Base-by-base conservation (phyloP, 2,797 vertebrate species). In the Tolypeutes matacus region DNA sequence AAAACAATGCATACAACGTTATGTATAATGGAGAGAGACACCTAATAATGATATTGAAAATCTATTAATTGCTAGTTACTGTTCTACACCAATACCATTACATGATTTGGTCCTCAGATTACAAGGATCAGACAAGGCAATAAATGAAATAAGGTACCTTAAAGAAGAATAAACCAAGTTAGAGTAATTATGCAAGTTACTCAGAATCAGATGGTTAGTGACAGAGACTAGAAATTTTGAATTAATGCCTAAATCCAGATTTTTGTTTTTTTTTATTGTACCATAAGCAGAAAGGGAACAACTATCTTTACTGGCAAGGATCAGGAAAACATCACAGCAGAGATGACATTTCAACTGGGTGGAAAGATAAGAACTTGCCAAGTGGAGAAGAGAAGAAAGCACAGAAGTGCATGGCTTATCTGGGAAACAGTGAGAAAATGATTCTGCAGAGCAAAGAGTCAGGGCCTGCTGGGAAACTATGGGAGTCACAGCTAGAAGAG, bases 101-200 rank as follows among this genome's bases (percentile, higher is more conserved):
- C 53, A 18, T 5, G 18, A 56, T 20, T 56, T 53, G 53, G 21
- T 56, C 12, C n/a, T 91, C 5, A 27, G n/a, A 20, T 72, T 60
- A 58, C 14, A 58, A 20, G 36, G 46, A n/a, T 39, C 39, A 39
- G 39, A 39, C 39, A 46, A 75, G 31, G 42, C 25, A 58, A 46
- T 56, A 72, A 82, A 27, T 85, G 49, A 83, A 49, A 12, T 69
- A 34, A 62, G 51, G 4, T 53, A 73, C 4, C 82, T 86, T 87
- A 84, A 91, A 91, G 11, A 46, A 27, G 36, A 81, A 53, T 56
- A 76, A 89, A 51, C 9, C 13, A 78, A 80, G 39, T 39, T 39
- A 39, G 65, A 36, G 18, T 5, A 11, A 65, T 67, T 65, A 88
- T 20, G 20, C 36, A 39, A 88, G 11, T 81, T 51, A 27, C 31